These are phyloP conservation scores for Cyprinodon brontotheroides DNA, from an alignment of 2,113 vertebrate species.

Conservation along the genomic window DNA sequence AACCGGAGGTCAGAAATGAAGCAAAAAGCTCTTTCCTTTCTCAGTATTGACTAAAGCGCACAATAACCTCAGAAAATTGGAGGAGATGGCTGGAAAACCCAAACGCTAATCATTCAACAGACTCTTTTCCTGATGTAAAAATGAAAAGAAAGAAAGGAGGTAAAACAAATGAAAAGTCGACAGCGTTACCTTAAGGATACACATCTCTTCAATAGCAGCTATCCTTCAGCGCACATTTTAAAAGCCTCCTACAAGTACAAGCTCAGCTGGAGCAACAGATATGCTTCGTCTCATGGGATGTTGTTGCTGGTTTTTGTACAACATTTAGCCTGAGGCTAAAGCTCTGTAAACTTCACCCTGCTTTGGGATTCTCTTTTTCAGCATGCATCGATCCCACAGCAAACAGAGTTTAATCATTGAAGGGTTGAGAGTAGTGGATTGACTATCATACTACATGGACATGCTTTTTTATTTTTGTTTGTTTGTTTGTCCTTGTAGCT, in stretches of 20 bases:
- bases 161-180: conserved; percentile 64
- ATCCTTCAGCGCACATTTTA: conserved; percentile 68
- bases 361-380: conserved; percentile 75
- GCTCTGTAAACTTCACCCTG: conserved; percentile 78
- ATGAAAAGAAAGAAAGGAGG: not conserved
- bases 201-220: conserved; percentile 67
- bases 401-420: conserved; percentile 76
- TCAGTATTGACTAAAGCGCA: conserved; percentile 52
- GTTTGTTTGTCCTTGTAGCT: conserved; percentile 13
- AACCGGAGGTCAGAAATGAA: conserved; percentile 39
- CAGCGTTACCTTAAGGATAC: conserved; percentile 70
- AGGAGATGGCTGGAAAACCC: conserved; percentile 57
- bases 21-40: conserved; percentile 41
- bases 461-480: conserved; percentile 33
- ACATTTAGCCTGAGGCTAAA: conserved; percentile 77
- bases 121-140: conserved; percentile 39
- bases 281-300: conserved; percentile 75
- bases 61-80: conserved; percentile 49
- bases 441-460: conserved; percentile 49
- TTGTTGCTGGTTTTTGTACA: conserved; percentile 79
- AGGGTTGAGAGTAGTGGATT: conserved; percentile 58
- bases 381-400: conserved; percentile 71
- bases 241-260: conserved; percentile 77
- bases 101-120: conserved; percentile 60
- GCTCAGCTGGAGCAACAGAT: conserved; percentile 79